phyloP scores from a whole-genome alignment of 2,888 invertebrate species.

The Oscheius sp. region DNA sequence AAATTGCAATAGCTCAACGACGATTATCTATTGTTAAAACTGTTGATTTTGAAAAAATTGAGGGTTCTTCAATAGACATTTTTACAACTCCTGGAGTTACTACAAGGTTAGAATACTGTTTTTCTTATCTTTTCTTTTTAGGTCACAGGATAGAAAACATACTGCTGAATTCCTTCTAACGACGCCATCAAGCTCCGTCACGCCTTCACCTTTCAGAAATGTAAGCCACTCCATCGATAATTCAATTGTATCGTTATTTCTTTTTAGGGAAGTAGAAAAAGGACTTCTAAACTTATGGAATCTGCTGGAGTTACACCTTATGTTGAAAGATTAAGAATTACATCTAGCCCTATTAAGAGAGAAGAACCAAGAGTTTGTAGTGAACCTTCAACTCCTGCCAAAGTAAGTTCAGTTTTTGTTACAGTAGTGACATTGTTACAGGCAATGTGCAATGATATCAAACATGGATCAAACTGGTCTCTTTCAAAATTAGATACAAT shows the following conservation, averaged over 20 bases:
- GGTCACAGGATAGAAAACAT: background rate
- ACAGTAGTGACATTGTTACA: background rate
- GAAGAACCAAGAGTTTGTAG: constrained; percentile 27
- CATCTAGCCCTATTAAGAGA: background rate
- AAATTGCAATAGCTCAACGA: constrained; percentile 8
- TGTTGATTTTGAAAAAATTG: background rate
- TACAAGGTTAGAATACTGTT: background rate
- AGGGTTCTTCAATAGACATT: background rate
- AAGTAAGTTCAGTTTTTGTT: background rate
- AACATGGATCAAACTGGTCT: constrained; percentile 39
- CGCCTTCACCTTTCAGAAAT: background rate
- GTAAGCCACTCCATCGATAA: too few species aligned
- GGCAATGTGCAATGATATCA: background rate
- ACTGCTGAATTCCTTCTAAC: background rate
- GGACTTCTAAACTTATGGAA: constrained; percentile 2
- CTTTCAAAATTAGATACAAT: constrained; percentile 36
- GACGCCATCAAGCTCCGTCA: background rate
- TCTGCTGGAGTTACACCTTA: constrained; percentile 22
- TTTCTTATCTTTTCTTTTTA: background rate
- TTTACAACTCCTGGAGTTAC: background rate
- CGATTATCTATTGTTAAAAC: constrained; percentile 4
- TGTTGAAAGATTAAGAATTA: constrained; percentile 12
- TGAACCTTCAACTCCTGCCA: constrained; percentile 35
- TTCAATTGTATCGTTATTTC: too few species aligned
- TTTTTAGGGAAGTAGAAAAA: constrained; percentile 30